Evolutionary conservation across 1,140 invertebrate genomes (phyloP).

Genomic region (Euura lappo): DNA sequence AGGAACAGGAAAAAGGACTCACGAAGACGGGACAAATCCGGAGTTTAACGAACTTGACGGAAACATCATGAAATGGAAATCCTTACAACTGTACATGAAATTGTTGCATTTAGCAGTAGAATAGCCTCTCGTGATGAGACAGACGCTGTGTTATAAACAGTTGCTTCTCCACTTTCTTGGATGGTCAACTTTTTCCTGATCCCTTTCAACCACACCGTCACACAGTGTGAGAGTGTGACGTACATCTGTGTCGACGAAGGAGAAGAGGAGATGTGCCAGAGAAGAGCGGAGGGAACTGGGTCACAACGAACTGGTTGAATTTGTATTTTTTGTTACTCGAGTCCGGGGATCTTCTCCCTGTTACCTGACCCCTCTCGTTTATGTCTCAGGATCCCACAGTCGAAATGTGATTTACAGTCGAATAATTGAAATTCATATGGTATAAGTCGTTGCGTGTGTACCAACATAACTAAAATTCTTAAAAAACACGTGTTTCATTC

Average conservation of each 20-base stretch:
- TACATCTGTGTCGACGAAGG: neutral
- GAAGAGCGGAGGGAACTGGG: conserved; percentile 35
- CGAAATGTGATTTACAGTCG: too few relatives aligned
- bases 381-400: too few relatives aligned
- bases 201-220: too few relatives aligned
- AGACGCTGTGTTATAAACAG: too few relatives aligned
- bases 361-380: neutral
- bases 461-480: conserved; percentile 37
- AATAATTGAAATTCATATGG: conserved; percentile 2
- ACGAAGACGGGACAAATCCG: neutral
- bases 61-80: neutral
- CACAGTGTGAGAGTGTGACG: too few relatives aligned
- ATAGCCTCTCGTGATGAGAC: too few relatives aligned
- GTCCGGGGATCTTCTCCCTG: conserved; percentile 4
- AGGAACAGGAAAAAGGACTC: conserved; percentile 20
- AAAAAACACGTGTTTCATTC: conserved; percentile 35
- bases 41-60: neutral
- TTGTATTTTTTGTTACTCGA: conserved; percentile 32
- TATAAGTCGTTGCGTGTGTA: neutral
- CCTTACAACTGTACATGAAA: too few relatives aligned
- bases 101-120: too few relatives aligned
- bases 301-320: conserved; percentile 43
- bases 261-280: conserved; percentile 14
- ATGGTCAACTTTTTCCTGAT: too few relatives aligned
- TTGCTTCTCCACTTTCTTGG: too few relatives aligned